Evolutionary conservation across 2,797 vertebrate species (phyloP), one percentile per base, ranked within the genome.

Genomic region (Sebastes goodei): DNA sequence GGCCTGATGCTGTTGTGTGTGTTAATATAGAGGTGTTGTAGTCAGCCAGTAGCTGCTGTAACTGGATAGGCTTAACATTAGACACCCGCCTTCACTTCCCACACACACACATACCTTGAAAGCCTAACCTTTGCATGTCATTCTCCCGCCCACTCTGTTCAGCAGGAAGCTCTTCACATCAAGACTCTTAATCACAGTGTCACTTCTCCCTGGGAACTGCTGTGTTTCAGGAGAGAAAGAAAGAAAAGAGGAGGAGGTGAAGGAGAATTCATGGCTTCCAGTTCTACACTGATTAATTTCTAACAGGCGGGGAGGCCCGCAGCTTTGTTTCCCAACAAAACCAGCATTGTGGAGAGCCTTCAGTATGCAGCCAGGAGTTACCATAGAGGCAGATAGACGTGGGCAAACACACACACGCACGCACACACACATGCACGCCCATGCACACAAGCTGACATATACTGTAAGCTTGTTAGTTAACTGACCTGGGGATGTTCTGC

Each of bases 151-250:
- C 80, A 67, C 80, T 81, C 27, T 52, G 75, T 82, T 79, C 74
- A 81, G 84, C 76, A 88, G 77, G 76, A 87, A 81, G 76, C 88
- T 71, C 69, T 82, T 80, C 75, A 86, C 76, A 68, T 82, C 76
- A 80, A 84, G 81, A 84, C 80, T 75, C 75, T 88, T 84, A 82
- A 84, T 89, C 86, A 85, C 86, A 81, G 62, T 81, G 88, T 90
- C 87, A 86, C 73, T 69, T 80, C 76, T 85, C 76, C 84, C 66
- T 81, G 84, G 81, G 86, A 87, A 84, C 76, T 20, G 10, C 59
- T 76, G 78, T 57, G 80, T 68, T 76, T 15, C 15, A 55, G 46
- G 53, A 64, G 38, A 67, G 55, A 66, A 33, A 33, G 64, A 86
- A 66, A 69, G 57, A 64, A 68, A 75, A 63, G 56, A 76, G 46